Evolutionary conservation across 1,140 invertebrate species (phyloP).

Genomic region (Drosophila asahinai): DNA sequence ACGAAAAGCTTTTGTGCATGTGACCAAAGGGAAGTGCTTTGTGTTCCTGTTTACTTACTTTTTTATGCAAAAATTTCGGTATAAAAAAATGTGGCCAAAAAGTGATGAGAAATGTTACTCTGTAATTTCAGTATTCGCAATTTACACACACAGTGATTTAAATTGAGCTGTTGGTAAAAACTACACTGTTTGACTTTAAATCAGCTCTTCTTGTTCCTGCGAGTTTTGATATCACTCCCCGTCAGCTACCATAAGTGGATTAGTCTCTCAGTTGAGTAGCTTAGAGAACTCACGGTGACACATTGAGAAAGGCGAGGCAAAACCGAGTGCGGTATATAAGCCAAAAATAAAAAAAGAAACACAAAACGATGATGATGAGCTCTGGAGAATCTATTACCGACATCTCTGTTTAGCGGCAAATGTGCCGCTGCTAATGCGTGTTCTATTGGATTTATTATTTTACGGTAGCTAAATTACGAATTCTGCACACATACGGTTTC

Average conservation of each 20-base stretch:
- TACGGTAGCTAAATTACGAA: constrained; percentile 11
- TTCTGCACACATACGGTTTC: constrained; percentile 1
- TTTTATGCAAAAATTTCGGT: neutral
- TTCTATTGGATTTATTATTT: constrained; percentile 40
- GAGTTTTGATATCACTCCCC: constrained; percentile 3
- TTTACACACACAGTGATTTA: neutral
- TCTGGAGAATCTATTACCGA: constrained; percentile 6
- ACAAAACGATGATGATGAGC: constrained; percentile 5
- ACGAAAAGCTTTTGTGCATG: constrained; percentile 9
- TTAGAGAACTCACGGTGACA: constrained; percentile 26
- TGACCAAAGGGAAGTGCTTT: constrained; percentile 5
- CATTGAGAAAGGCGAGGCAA: constrained; percentile 7
- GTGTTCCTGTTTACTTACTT: neutral
- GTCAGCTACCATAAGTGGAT: constrained; percentile 59
- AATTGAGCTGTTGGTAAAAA: constrained; percentile 13
- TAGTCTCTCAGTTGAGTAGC: constrained; percentile 57
- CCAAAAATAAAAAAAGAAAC: constrained; percentile 6
- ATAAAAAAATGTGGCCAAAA: constrained; percentile 18
- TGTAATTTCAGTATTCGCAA: constrained; percentile 16
- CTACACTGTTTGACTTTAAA: constrained; percentile 3
- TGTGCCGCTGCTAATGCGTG: constrained; percentile 32
- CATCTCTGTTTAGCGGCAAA: constrained; percentile 24
- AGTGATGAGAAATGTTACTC: constrained; percentile 5
- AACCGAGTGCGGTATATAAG: constrained; percentile 16
- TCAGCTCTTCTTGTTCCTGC: neutral